Conservation (phyloP, 2,888 invertebrate species). For the Hemistola chrysoprasaria region DNA sequence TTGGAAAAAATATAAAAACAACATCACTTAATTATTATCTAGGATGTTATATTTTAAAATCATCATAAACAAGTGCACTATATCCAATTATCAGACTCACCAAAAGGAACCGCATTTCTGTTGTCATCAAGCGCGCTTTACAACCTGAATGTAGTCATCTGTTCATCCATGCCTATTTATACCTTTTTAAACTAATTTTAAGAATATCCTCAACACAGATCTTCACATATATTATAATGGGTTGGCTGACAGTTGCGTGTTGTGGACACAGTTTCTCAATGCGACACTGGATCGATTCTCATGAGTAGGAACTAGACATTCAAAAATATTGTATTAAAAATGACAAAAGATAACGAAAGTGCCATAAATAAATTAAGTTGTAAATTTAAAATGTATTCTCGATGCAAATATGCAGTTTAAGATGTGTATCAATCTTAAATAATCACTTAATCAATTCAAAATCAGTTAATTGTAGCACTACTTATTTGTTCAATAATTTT, state of each 20-base stretch:
- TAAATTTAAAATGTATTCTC: too few species aligned
- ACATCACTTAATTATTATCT: not conserved
- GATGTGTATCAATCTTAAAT: too few species aligned
- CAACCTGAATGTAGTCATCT: constrained; percentile 64
- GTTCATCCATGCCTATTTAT: constrained; percentile 68
- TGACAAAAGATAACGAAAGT: too few species aligned
- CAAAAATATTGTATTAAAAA: constrained; percentile 2
- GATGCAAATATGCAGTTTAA: too few species aligned
- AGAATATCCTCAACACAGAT: constrained; percentile 59
- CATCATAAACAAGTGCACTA: constrained; percentile 11
- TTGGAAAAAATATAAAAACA: constrained; percentile 7
- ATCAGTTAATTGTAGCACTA: too few species aligned
- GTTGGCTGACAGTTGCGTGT: constrained; percentile 57
- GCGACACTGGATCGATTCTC: constrained; percentile 33
- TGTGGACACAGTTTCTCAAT: constrained; percentile 65
- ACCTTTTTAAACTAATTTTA: constrained; percentile 70
- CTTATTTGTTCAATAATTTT: too few species aligned
- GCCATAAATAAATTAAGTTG: too few species aligned
- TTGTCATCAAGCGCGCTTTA: constrained; percentile 56
- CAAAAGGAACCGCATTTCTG: constrained; percentile 68
- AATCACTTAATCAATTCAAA: too few species aligned
- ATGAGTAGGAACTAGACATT: constrained; percentile 5
- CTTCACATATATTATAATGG: constrained; percentile 67
- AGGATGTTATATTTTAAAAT: not conserved
- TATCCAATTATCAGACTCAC: constrained; percentile 46